Evolutionary conservation across 2,113 vertebrate genomes (phyloP).

Genomic region (Cathartes aura): DNA sequence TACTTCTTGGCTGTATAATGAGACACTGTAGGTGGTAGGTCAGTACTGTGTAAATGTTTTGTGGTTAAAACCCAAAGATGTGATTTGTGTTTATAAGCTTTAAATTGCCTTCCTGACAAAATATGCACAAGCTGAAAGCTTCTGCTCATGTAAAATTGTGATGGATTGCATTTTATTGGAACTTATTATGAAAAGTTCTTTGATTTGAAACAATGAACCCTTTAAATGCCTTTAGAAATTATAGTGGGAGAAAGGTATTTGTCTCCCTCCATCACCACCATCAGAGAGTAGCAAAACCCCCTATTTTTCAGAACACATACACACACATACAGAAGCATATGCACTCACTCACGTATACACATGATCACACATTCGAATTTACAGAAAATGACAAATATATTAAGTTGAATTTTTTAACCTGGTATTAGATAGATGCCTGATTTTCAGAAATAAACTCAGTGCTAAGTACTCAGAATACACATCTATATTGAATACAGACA

Average conservation of each 20-base stretch:
- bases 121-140: constrained; percentile 46
- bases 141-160: constrained; percentile 27
- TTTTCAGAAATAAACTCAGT: neutral
- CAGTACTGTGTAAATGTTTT: constrained; percentile 20
- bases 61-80: constrained; percentile 52
- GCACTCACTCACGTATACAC: neutral
- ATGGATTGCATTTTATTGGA: constrained; percentile 50
- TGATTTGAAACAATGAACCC: constrained; percentile 37
- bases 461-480: neutral
- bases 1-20: neutral
- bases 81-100: constrained; percentile 67
- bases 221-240: constrained; percentile 31
- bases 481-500: neutral
- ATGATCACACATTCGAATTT: neutral
- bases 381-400: neutral
- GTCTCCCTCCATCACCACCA: neutral
- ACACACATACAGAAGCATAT: neutral
- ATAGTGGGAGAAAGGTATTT: neutral
- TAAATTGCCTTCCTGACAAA: constrained; percentile 64
- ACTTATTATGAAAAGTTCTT: constrained; percentile 42
- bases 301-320: neutral
- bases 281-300: neutral
- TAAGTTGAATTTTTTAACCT: neutral
- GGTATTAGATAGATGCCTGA: neutral
- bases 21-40: constrained; percentile 1